These are phyloP conservation scores for Halcyon badia DNA, from an alignment of 2,797 vertebrate species.

Conservation along the genomic window DNA sequence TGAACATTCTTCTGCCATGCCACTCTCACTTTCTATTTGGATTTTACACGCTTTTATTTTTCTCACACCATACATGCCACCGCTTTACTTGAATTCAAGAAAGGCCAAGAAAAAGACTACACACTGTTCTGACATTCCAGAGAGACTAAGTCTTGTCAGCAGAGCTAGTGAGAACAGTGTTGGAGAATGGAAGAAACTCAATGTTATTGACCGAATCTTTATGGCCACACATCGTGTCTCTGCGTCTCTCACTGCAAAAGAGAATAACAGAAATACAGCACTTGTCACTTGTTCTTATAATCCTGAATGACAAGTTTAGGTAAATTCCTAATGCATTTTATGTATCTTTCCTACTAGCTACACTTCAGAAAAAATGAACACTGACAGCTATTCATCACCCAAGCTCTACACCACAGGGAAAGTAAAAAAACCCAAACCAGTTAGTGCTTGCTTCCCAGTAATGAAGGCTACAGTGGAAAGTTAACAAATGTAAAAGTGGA, in stretches of 20 bases:
- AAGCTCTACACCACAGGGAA: neutral
- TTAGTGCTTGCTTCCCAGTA: neutral
- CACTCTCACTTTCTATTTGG: neutral
- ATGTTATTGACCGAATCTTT: constrained; percentile 86
- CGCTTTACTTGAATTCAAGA: neutral
- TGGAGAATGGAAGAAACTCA: constrained; percentile 85
- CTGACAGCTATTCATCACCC: neutral
- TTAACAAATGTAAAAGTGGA: neutral
- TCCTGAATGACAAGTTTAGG: neutral
- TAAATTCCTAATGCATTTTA: neutral
- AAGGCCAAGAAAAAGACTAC: neutral
- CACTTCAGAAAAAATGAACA: neutral
- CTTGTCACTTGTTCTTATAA: no score
- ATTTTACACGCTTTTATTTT: neutral
- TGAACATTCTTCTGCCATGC: neutral
- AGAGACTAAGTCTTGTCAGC: constrained; percentile 78
- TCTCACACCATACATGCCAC: neutral
- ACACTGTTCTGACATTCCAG: constrained; percentile 78
- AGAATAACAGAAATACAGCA: neutral
- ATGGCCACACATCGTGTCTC: constrained; percentile 82
- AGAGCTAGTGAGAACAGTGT: constrained; percentile 74
- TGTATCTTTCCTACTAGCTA: neutral
- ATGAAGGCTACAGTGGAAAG: neutral
- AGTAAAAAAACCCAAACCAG: neutral
- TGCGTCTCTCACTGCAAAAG: constrained; percentile 81